These are phyloP conservation scores for Sinotaia quadrata DNA, from an alignment of 2,888 invertebrate genomes.

Conservation along the genomic window DNA sequence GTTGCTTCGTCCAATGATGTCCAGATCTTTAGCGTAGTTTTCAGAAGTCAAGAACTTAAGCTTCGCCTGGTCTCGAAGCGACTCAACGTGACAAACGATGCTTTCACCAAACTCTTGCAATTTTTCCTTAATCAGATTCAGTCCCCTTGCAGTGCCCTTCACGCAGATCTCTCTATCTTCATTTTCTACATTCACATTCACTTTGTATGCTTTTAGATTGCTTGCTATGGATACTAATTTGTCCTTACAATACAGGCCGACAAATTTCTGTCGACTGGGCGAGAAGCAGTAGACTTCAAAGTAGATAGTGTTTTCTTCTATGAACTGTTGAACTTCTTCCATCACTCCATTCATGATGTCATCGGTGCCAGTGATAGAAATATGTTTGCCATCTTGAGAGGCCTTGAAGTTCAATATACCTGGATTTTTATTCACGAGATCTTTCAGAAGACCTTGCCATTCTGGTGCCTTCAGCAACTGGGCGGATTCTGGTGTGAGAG, in stretches of 20 bases:
- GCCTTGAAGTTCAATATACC: neutral
- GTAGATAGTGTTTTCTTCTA: slow-evolving; percentile 33
- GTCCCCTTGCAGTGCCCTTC: neutral
- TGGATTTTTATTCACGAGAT: neutral
- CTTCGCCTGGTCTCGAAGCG: no score
- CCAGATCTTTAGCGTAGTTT: no score
- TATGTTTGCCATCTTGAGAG: neutral
- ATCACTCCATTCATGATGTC: neutral
- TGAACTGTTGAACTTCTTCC: slow-evolving; percentile 26
- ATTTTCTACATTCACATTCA: neutral
- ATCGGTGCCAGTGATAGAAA: neutral
- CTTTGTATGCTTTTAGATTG: neutral
- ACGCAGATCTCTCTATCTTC: neutral
- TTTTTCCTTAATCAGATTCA: neutral
- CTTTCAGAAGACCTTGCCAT: neutral
- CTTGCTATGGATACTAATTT: slow-evolving; percentile 31
- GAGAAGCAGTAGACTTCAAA: slow-evolving; percentile 19
- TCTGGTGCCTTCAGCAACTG: neutral
- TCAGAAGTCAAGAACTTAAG: no score
- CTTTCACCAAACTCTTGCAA: neutral
- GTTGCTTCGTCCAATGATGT: no score
- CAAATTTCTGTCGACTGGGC: slow-evolving; percentile 26
- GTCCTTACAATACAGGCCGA: slow-evolving; percentile 31
- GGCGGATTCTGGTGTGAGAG: neutral
- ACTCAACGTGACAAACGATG: no score